These are phyloP conservation scores for Ctenomys sociabilis DNA, from an alignment of 2,113 vertebrate genomes.

Conservation along the genomic window DNA sequence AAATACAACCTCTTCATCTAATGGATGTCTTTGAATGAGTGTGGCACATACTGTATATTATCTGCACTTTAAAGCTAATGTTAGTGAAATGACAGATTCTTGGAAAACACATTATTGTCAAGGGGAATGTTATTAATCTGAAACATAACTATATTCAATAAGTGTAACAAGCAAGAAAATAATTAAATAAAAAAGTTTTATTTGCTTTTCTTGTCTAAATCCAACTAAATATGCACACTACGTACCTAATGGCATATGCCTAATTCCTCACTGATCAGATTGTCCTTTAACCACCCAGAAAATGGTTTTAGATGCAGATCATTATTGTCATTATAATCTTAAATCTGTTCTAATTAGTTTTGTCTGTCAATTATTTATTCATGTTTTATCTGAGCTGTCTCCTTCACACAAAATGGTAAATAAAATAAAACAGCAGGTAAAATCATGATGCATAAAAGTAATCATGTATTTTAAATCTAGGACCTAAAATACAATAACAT, in stretches of 20 bases:
- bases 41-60: not conserved
- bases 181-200: not conserved
- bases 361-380: not conserved
- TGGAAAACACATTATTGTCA: not conserved
- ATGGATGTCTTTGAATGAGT: not conserved
- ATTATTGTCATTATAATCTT: not conserved
- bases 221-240: not conserved
- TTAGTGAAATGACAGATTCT: not conserved
- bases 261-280: not conserved
- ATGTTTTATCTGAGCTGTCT: not conserved
- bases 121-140: not conserved
- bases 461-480: not conserved
- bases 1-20: not conserved
- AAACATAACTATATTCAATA: not conserved
- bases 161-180: not conserved
- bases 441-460: not conserved
- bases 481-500: not conserved
- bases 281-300: not conserved
- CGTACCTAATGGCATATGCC: not conserved
- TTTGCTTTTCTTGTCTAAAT: not conserved
- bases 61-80: not conserved
- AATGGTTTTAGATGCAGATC: not conserved
- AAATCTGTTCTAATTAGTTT: not conserved
- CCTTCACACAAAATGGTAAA: not conserved
- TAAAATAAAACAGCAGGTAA: not conserved